Conservation (phyloP, 1,140 invertebrate genomes). For the Pantala flavescens region DNA sequence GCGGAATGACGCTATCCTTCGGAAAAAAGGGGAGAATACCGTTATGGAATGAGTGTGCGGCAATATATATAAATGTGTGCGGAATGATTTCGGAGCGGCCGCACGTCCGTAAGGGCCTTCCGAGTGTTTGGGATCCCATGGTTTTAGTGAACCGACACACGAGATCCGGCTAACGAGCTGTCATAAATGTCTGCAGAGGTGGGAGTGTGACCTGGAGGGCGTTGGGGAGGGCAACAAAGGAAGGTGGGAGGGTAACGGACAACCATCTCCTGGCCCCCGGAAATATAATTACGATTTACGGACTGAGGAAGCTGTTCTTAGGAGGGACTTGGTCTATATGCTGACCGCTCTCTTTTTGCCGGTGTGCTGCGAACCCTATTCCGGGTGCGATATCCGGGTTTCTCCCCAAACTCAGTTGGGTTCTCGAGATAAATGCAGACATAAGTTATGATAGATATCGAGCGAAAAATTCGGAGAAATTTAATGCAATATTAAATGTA, state of each 20-base stretch:
- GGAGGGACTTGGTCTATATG: background rate
- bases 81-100: too few relatives aligned
- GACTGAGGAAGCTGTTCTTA: background rate
- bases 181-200: background rate
- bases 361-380: too few relatives aligned
- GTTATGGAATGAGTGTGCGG: too few relatives aligned
- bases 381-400: too few relatives aligned
- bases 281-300: slow-evolving; percentile 2
- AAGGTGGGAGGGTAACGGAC: background rate
- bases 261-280: background rate
- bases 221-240: background rate
- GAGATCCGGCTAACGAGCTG: background rate
- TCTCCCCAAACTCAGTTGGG: too few relatives aligned
- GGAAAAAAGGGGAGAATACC: too few relatives aligned
- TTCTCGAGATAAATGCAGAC: too few relatives aligned
- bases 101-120: background rate
- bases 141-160: background rate
- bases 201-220: background rate
- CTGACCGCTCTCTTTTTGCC: background rate
- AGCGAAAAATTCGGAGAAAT: too few relatives aligned
- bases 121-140: slow-evolving; percentile 7
- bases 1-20: too few relatives aligned
- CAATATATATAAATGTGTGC: too few relatives aligned
- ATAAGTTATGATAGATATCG: too few relatives aligned
- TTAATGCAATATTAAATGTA: too few relatives aligned